Conservation (phyloP, 2,888 invertebrate species). For the Micoletzkya japonica region DNA sequence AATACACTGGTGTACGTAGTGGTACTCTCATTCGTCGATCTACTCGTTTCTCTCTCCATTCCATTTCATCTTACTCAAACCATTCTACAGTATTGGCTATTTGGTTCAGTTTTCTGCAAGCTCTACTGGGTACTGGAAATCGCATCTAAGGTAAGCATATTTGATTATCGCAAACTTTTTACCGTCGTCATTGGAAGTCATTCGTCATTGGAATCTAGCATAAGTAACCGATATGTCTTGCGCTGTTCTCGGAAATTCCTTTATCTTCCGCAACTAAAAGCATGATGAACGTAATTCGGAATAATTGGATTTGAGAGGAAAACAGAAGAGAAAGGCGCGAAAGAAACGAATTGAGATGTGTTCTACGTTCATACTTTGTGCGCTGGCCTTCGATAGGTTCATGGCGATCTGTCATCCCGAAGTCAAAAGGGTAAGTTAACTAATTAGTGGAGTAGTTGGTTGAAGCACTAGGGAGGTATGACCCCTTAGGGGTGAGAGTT, state of each 20-base stretch:
- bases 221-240: too few species aligned
- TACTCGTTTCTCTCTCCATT: slow-evolving; percentile 47
- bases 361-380: slow-evolving; percentile 50
- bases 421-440: slow-evolving; percentile 41
- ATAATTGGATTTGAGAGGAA: background rate
- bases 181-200: too few species aligned
- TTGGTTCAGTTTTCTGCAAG: slow-evolving; percentile 47
- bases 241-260: background rate
- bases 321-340: background rate
- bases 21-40: slow-evolving; percentile 44
- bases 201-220: too few species aligned
- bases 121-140: slow-evolving; percentile 46
- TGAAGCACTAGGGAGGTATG: too few species aligned
- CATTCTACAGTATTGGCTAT: slow-evolving; percentile 48
- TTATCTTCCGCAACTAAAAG: too few species aligned
- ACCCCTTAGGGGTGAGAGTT: too few species aligned
- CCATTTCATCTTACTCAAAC: slow-evolving; percentile 38
- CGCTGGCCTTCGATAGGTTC: slow-evolving; percentile 51
- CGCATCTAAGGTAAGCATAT: slow-evolving; percentile 49
- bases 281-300: slow-evolving; percentile 1
- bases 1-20: slow-evolving; percentile 51
- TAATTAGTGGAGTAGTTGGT: too few species aligned
- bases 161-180: too few species aligned
- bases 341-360: slow-evolving; percentile 39
- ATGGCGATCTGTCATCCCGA: slow-evolving; percentile 54